Evolutionary conservation across 2,113 vertebrate genomes (phyloP).

Genomic region (Neogale vison): DNA sequence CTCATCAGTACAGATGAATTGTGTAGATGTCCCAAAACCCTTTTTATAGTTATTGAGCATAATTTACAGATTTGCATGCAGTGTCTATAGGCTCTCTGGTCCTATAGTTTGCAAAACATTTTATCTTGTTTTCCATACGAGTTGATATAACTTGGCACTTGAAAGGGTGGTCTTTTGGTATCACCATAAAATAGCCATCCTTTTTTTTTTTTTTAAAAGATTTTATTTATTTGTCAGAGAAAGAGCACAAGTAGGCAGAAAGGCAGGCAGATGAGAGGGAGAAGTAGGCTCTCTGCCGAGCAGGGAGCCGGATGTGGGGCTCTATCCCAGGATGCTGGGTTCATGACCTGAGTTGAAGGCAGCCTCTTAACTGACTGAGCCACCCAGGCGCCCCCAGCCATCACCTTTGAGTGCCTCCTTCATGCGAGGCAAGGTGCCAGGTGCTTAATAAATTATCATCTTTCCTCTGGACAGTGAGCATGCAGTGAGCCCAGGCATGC

Average conservation of each 20-base stretch:
- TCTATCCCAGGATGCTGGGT: too few species aligned
- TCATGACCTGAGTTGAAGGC: too few species aligned
- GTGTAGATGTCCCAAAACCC: neutral
- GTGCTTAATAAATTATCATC: conserved; percentile 33
- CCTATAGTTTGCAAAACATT: neutral
- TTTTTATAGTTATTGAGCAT: neutral
- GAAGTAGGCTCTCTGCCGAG: too few species aligned
- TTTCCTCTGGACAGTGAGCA: conserved; percentile 1
- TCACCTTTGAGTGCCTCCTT: neutral
- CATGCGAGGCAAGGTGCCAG: neutral
- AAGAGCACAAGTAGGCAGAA: too few species aligned
- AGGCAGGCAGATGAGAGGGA: too few species aligned
- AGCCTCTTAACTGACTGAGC: too few species aligned
- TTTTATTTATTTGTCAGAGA: too few species aligned
- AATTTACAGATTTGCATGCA: neutral
- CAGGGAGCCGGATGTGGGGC: too few species aligned
- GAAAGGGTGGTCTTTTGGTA: neutral
- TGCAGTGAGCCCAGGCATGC: neutral
- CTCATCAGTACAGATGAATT: neutral
- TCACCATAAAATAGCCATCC: neutral
- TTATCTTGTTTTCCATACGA: neutral
- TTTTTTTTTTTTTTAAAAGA: too few species aligned
- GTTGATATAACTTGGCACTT: conserved; percentile 6
- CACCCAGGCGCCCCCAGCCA: neutral
- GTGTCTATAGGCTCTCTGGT: neutral